These are phyloP conservation scores for Dicrostonyx torquatus DNA, from an alignment of 2,797 vertebrate species.

Conservation along the genomic window DNA sequence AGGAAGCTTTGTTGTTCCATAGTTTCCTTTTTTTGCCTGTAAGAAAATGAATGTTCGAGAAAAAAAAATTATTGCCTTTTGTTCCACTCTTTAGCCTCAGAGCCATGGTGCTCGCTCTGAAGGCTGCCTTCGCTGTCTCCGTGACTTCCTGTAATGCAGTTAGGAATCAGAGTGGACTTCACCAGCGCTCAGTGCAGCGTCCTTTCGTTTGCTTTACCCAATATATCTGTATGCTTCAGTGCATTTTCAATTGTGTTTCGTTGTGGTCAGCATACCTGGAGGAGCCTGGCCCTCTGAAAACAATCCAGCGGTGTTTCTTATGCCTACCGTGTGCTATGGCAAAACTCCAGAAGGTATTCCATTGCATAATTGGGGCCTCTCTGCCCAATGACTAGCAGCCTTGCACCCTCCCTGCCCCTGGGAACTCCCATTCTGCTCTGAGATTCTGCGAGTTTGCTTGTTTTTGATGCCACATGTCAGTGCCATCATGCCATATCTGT, in stretches of 20 bases:
- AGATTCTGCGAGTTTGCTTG: neutral
- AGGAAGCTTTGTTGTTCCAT: neutral
- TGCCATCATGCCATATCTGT: neutral
- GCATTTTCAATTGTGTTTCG: neutral
- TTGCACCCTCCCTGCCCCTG: neutral
- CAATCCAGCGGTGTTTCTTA: neutral
- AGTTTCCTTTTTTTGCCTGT: neutral
- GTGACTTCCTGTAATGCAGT: neutral
- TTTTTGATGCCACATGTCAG: neutral
- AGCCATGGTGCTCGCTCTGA: neutral
- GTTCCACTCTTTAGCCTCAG: neutral
- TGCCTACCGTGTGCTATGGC: neutral
- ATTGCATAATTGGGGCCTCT: neutral
- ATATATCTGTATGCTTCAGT: neutral
- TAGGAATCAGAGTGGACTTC: no score
- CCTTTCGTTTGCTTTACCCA: neutral
- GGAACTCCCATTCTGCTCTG: neutral
- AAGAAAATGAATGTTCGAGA: neutral
- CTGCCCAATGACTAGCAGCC: neutral
- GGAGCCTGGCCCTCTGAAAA: neutral
- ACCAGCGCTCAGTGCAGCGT: accelerated
- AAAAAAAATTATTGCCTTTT: neutral
- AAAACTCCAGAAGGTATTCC: neutral
- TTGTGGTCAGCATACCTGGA: neutral
- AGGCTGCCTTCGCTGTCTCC: neutral